phyloP scores from a whole-genome alignment of 1,140 invertebrate genomes.

The Drosophila ananassae region DNA sequence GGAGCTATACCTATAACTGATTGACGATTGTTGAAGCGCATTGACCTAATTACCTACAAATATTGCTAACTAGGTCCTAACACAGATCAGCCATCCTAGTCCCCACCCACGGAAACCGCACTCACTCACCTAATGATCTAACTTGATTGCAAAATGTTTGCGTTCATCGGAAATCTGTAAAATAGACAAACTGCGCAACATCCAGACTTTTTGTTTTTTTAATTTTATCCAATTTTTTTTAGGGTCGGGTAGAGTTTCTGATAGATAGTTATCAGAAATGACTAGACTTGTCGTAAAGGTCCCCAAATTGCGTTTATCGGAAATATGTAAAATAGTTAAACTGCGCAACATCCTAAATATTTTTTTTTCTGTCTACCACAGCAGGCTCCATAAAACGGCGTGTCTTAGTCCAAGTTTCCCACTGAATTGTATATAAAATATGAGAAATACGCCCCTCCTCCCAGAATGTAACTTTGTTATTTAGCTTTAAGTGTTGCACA shows the following conservation, averaged over 20 bases:
- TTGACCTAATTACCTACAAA: slow-evolving; percentile 60
- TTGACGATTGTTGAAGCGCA: slow-evolving; percentile 61
- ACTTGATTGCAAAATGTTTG: slow-evolving; percentile 18
- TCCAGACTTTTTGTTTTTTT: neutral
- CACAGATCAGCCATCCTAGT: slow-evolving; percentile 59
- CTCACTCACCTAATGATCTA: slow-evolving; percentile 24
- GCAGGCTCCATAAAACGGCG: slow-evolving; percentile 50
- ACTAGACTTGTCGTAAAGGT: no score
- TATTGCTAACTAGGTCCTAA: slow-evolving; percentile 69
- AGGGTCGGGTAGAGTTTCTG: no score
- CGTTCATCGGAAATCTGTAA: slow-evolving; percentile 60
- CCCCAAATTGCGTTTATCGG: slow-evolving; percentile 29
- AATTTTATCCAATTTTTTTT: no score
- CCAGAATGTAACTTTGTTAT: slow-evolving; percentile 69
- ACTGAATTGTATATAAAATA: slow-evolving; percentile 50
- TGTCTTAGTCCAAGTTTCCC: slow-evolving; percentile 50
- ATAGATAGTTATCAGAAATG: no score
- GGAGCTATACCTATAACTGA: slow-evolving; percentile 56
- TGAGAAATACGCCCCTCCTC: slow-evolving; percentile 9
- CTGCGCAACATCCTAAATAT: slow-evolving; percentile 22
- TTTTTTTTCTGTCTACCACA: slow-evolving; percentile 10
- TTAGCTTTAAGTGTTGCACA: slow-evolving; percentile 81
- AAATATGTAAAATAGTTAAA: slow-evolving; percentile 64
- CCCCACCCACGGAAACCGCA: slow-evolving; percentile 15
- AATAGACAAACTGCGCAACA: slow-evolving; percentile 47